A percentile compares a stretch with the other conserved stretches of the same genome.
phyloP scores from a whole-genome alignment of 2,888 invertebrate genomes.

The Lithophane socia region DNA sequence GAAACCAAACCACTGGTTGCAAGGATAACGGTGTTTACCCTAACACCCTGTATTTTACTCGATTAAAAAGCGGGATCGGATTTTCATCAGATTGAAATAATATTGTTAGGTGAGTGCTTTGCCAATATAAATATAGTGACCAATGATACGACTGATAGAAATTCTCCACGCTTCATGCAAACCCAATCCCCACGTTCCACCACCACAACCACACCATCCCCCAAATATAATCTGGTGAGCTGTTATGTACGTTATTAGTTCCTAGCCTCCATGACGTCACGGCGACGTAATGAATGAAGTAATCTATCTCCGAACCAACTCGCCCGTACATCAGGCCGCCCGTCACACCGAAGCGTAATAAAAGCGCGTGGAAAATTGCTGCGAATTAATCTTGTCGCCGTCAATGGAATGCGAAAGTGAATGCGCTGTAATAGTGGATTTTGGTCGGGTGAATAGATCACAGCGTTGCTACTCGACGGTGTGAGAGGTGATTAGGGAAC shows the following conservation, averaged over 20 bases:
- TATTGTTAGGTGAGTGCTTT: background rate
- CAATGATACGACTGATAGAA: background rate
- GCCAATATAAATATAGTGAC: background rate
- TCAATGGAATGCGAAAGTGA: slow-evolving; percentile 54
- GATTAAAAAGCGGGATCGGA: background rate
- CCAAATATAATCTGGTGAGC: slow-evolving; percentile 35
- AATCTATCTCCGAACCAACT: slow-evolving; percentile 61
- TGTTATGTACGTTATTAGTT: slow-evolving; percentile 55
- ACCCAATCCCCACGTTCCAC: too few species aligned
- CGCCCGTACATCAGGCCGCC: slow-evolving; percentile 53
- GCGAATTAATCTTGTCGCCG: slow-evolving; percentile 57
- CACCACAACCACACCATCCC: slow-evolving; percentile 8
- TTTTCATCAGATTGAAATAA: background rate
- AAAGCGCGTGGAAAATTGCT: slow-evolving; percentile 55
- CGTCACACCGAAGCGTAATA: slow-evolving; percentile 63
- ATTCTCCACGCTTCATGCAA: too few species aligned
- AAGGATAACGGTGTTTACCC: too few species aligned
- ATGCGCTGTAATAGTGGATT: slow-evolving; percentile 42
- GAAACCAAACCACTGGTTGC: too few species aligned
- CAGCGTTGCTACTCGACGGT: slow-evolving; percentile 16
- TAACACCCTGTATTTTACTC: too few species aligned
- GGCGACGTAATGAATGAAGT: slow-evolving; percentile 65
- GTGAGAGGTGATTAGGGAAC: slow-evolving; percentile 33
- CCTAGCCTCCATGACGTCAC: slow-evolving; percentile 51
- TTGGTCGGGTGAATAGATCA: slow-evolving; percentile 35